These are phyloP conservation scores for Nomada ferruginata DNA, from an alignment of 2,888 invertebrate species.

Conservation along the genomic window DNA sequence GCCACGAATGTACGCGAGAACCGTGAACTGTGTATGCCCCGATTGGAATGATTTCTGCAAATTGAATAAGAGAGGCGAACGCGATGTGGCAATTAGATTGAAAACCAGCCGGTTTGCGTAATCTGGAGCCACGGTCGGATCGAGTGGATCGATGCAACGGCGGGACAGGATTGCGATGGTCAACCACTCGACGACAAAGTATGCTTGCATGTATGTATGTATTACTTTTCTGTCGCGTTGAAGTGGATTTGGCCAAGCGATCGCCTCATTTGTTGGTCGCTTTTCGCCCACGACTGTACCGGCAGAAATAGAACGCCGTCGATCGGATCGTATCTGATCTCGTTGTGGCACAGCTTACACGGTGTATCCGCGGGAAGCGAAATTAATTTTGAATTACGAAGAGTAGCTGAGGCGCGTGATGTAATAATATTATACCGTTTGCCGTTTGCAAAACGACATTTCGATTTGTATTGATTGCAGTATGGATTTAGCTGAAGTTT, in stretches of 20 bases:
- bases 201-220: neutral
- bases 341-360: constrained; percentile 47
- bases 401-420: no score
- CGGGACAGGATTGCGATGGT: neutral
- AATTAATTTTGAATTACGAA: neutral
- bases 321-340: constrained; percentile 67
- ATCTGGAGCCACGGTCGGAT: neutral
- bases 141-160: neutral
- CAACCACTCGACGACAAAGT: constrained; percentile 37
- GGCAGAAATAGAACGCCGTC: constrained; percentile 66
- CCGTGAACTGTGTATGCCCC: neutral
- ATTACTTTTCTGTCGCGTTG: constrained; percentile 20
- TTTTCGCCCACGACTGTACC: constrained; percentile 62
- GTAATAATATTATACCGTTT: no score
- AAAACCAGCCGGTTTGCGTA: neutral
- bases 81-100: neutral
- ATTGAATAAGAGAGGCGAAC: neutral
- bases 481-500: no score
- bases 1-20: neutral
- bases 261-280: constrained; percentile 2
- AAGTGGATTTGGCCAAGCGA: constrained; percentile 1
- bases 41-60: neutral
- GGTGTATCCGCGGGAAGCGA: constrained; percentile 34
- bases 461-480: no score
- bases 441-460: no score